phyloP scores from a whole-genome alignment of 2,797 vertebrate species.

The Rhabdomys pumilio region DNA sequence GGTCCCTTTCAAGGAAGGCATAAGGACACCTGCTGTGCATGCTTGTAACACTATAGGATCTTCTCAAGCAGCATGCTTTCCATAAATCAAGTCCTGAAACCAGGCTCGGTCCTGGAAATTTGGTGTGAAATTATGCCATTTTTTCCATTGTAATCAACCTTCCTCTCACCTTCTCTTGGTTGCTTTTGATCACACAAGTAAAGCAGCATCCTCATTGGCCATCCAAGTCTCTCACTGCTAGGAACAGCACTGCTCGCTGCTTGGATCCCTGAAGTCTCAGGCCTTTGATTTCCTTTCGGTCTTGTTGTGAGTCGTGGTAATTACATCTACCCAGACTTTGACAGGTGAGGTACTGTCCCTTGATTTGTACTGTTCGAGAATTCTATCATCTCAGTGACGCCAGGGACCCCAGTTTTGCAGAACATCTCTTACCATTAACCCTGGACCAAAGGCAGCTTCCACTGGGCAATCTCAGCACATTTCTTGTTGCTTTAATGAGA shows the following conservation, averaged over 20 bases:
- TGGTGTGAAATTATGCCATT: constrained; percentile 1
- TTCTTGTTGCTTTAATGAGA: constrained; percentile 57
- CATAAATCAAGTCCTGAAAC: constrained; percentile 14
- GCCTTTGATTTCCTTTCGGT: constrained; percentile 59
- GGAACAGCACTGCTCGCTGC: constrained; percentile 40
- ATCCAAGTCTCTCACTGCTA: neutral
- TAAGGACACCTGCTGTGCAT: neutral
- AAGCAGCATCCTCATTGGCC: neutral
- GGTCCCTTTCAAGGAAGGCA: neutral
- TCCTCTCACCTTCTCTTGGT: constrained; percentile 24
- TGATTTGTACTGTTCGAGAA: constrained; percentile 44
- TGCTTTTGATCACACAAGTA: constrained; percentile 40
- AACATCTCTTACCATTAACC: constrained; percentile 11
- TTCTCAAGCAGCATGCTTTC: neutral
- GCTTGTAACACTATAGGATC: neutral
- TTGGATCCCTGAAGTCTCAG: constrained; percentile 22
- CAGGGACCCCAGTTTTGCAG: neutral
- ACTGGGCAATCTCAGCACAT: neutral
- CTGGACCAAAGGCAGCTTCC: constrained; percentile 17
- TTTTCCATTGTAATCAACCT: constrained; percentile 36
- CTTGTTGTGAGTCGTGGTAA: constrained; percentile 20
- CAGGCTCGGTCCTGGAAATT: neutral
- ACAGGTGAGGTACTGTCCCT: constrained; percentile 51
- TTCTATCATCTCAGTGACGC: constrained; percentile 36
- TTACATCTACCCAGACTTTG: constrained; percentile 42